Conservation (phyloP, 2,888 invertebrate species). For the Orthosia cruda region DNA sequence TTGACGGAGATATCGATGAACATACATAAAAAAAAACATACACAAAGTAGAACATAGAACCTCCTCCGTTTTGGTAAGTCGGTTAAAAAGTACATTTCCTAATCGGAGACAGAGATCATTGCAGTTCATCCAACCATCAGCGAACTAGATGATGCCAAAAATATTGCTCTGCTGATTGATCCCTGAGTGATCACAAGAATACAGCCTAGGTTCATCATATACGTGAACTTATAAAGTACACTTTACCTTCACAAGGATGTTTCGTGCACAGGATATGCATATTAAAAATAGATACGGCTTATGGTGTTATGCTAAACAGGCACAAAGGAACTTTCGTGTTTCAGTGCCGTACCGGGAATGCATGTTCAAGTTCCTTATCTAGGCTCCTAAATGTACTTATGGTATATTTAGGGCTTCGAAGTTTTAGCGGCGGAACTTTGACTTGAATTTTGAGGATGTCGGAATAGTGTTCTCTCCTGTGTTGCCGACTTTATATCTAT, state of each 20-base stretch:
- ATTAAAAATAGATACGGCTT: conserved; percentile 57
- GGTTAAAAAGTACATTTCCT: neutral
- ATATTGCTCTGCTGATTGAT: too few relatives aligned
- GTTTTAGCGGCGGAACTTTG: neutral
- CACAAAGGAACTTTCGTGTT: conserved; percentile 49
- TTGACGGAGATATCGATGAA: too few relatives aligned
- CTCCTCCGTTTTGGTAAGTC: too few relatives aligned
- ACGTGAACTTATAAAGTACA: neutral
- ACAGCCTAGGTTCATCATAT: neutral
- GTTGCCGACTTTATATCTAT: too few relatives aligned
- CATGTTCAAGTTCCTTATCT: conserved; percentile 56
- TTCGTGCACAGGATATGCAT: conserved; percentile 52
- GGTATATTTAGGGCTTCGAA: conserved; percentile 28
- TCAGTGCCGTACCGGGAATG: conserved; percentile 38
- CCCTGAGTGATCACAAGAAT: neutral
- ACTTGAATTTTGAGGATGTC: neutral
- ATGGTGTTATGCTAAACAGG: conserved; percentile 55
- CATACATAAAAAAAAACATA: too few relatives aligned
- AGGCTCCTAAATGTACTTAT: conserved; percentile 49
- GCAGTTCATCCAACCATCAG: neutral
- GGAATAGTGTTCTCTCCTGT: neutral
- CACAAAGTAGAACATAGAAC: too few relatives aligned
- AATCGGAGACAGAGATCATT: neutral
- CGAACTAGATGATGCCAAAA: neutral
- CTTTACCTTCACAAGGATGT: conserved; percentile 15